Base-by-base conservation (phyloP, 2,113 vertebrate genomes). In the Engystomops pustulosus region DNA sequence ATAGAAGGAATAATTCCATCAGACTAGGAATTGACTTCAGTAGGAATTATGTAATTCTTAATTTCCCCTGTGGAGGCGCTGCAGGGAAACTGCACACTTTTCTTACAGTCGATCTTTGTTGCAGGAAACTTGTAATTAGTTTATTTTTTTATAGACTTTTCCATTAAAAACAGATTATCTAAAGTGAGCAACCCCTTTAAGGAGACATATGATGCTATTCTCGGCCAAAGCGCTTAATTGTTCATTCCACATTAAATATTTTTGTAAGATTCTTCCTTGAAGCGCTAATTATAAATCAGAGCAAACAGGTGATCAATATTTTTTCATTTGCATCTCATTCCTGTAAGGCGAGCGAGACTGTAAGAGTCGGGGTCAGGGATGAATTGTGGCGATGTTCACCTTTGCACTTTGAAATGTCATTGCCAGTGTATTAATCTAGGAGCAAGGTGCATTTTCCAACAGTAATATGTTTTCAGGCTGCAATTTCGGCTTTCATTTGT, bases 281-380 rank as follows among this genome's bases (percentile, higher is more conserved):
- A 77, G 49, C 23, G 18, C 74, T 77, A 55, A 55, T 78, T 58
- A 78, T 78, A 78, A 78, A 78, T 58, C 75, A 78, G 49, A 78
- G 10, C 34, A 55, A 78, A 58, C 51, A 41, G 51, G 14, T 55
- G 75, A 78, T 78, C 75, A 58, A 78, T 78, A 78, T 25, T 60
- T 58, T 41, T 58, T 78, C 23, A 78, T 78, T 78, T 78, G 75
- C 75, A 78, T 78, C 75, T 41, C 60, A 25, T 78, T 78, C 75
- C 51, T 78, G 75, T 78, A 78, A 78, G 32, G 23, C 38, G 45
- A 7, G n/a, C 10, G 41, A 23, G 45, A 38, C 51, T 41, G 34
- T 41, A 12, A 55, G 18, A 51, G 18, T n/a, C 30, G 36, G 75
- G 51, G 75, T 78, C 72, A 78, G 6, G 14, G 25, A 58, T 78